Conservation (phyloP, 37 sponge, comb jelly and placozoan species). For the Ianthella basta region DNA sequence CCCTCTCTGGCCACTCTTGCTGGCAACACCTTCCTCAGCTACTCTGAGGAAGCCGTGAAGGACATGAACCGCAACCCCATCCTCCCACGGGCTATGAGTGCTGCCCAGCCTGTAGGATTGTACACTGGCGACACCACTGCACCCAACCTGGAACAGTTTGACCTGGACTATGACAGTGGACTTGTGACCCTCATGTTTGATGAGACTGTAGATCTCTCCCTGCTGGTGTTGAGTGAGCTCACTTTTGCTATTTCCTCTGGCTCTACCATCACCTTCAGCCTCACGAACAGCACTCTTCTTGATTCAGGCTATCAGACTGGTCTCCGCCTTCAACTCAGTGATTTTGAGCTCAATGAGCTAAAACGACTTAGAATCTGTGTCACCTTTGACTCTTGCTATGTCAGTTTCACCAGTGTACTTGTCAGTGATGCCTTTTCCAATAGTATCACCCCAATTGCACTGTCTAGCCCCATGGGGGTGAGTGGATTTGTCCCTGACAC, state of each 20-base stretch:
- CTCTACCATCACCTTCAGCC: background rate
- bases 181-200: conserved; percentile 69
- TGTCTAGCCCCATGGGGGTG: conserved; percentile 20
- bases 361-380: conserved; percentile 65
- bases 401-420: conserved; percentile 26
- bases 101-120: conserved; percentile 40
- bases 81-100: conserved; percentile 51
- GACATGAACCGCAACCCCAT: conserved; percentile 78
- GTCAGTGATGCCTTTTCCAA: conserved; percentile 44
- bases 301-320: conserved; percentile 44
- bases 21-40: conserved; percentile 78
- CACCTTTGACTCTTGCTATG: conserved; percentile 8
- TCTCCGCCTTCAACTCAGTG: conserved; percentile 43
- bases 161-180: conserved; percentile 67
- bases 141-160: conserved; percentile 55
- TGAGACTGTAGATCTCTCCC: conserved; percentile 67
- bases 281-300: conserved; percentile 18
- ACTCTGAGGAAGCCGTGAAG: conserved; percentile 55
- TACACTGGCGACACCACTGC: conserved; percentile 58
- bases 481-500: conserved; percentile 49
- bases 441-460: conserved; percentile 11
- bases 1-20: conserved; percentile 49
- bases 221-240: conserved; percentile 32
- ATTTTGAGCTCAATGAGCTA: conserved; percentile 76
- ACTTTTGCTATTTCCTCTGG: conserved; percentile 39